Percentiles rank a stretch among this genome's conserved stretches.
phyloP scores from a whole-genome alignment of 2,888 invertebrate species.

The Brachypalpus laphriformis region DNA sequence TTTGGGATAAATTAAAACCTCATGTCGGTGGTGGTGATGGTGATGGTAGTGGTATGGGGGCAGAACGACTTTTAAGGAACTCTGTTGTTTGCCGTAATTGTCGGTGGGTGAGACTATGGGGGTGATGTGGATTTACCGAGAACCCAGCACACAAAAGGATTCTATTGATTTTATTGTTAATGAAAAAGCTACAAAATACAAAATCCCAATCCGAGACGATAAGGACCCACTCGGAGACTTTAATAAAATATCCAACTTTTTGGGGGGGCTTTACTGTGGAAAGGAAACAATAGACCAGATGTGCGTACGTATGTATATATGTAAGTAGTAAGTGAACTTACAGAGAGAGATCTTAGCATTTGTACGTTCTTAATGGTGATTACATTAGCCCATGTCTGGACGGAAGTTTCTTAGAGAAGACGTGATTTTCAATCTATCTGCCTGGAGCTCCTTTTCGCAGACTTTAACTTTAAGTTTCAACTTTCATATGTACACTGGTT shows the following conservation, averaged over 20 bases:
- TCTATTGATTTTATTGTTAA: slow-evolving; percentile 75
- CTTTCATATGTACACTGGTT: neutral
- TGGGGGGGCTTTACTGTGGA: neutral
- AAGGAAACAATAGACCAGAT: slow-evolving; percentile 41
- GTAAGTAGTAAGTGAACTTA: slow-evolving; percentile 2
- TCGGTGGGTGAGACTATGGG: slow-evolving; percentile 43
- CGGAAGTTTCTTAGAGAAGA: neutral
- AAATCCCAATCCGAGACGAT: slow-evolving; percentile 65
- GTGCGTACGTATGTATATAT: slow-evolving; percentile 1
- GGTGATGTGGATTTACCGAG: slow-evolving; percentile 35
- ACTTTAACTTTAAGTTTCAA: neutral
- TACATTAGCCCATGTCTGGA: slow-evolving; percentile 50
- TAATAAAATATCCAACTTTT: slow-evolving; percentile 67
- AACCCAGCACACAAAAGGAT: slow-evolving; percentile 57
- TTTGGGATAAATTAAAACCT: slow-evolving; percentile 82
- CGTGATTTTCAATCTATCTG: slow-evolving; percentile 40
- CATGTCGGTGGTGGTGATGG: slow-evolving; percentile 73
- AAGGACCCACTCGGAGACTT: slow-evolving; percentile 64
- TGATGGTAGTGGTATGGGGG: slow-evolving; percentile 16
- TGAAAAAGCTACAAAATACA: slow-evolving; percentile 74
- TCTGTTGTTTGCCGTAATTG: slow-evolving; percentile 69
- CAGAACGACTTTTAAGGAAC: slow-evolving; percentile 68
- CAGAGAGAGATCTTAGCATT: slow-evolving; percentile 16
- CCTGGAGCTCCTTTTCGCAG: neutral
- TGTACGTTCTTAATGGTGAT: slow-evolving; percentile 45